Evolutionary conservation across 2,888 invertebrate genomes (phyloP), one percentile per base, ranked within the genome.

Genomic region (Bellardia pandia): DNA sequence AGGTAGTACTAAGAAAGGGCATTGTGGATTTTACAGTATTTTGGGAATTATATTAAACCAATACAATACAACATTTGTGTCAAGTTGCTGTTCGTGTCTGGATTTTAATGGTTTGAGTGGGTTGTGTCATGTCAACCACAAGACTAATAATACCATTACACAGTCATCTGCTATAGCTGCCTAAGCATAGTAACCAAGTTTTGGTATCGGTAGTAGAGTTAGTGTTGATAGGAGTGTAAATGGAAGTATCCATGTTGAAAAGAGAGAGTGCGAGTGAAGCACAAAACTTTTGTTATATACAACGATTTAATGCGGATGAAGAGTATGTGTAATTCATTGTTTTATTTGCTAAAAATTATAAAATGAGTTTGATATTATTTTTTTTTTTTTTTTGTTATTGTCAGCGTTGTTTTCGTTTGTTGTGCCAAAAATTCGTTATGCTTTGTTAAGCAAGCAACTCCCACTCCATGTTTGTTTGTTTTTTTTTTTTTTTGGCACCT

Each of bases 111-210:
- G 82, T 68, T 79, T 64, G 74, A 64, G 86, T 83, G 83, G 86
- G 83, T 86, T 83, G 86, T 83, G 79, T 86, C 86, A 86, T 80
- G 76, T 85, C 75, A 85, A 79, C 85, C 79, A 69, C 75, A 79
- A 72, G 75, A 53, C 14, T 40, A 11, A 84, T 51, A 72, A 45
- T 45, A 79, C 37, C 62, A 69, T 71, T 33, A 76, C 66, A 76
- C 71, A 71, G 62, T 56, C 64, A 37, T 71, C 30, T 74, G 37
- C 45, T 66, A 48, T 53, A 74, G 16, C 14, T 62, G 76, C 69
- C 33, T 58, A 30, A 23, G 68, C 45, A 40, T 11, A 23, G 11
- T 8, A 13, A 5, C 33, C 13, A 30, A 8, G 8, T 64, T 11
- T 33, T 4, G 14, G 45, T 66, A 66, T 66, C 14, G 11, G 74